Evolutionary conservation across 23 tunicate genomes (phyloP), one percentile per base, ranked within the genome.

Genomic region (Ciona savignyi): DNA sequence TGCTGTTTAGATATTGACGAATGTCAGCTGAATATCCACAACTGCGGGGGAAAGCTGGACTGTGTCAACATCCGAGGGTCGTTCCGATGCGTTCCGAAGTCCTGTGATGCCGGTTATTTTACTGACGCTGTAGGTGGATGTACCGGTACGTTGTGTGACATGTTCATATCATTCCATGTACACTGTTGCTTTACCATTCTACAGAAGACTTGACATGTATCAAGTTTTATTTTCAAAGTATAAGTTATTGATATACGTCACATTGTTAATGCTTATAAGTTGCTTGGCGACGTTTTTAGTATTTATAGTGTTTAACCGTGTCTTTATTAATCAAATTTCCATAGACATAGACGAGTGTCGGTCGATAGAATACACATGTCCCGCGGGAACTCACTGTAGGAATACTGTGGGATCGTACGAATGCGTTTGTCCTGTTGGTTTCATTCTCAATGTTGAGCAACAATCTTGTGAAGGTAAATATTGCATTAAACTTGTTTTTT

Each of bases 1-100:
- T n/a, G n/a, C n/a, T n/a, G n/a, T n/a, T n/a, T 64, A 90, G 97
- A 90, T 74, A 84, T 90, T 70, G 97, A 90, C 70, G 97, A 90
- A 72, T 90, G 97, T 76, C 76, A 32, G 4, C 51, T 90, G 68
- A 31, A 42, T 29, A 2, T 90, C 19, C 76, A 90, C 74, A 67
- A 84, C 56, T 90, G 97, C 30, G 71, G 69, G 19, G 72, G 63
- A 0, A 70, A 51, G 19, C 48, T 79, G 68, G 62, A 65, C 24
- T 90, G 97, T 32, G 79, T 77, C 3, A 90, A 90, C 78, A 48
- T 79, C 30, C 27, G 85, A 24, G 97, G 97, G 21, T 90, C 97
- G 2, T 90, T 85, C 73, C 77, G 84, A 19, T 90, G 97, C 60
- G 75, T 90, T 32, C 90, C 97, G 22, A 83, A 78, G 62, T 68